These are phyloP conservation scores for Strigops habroptila DNA, from an alignment of 2,113 vertebrate genomes.

Conservation along the genomic window DNA sequence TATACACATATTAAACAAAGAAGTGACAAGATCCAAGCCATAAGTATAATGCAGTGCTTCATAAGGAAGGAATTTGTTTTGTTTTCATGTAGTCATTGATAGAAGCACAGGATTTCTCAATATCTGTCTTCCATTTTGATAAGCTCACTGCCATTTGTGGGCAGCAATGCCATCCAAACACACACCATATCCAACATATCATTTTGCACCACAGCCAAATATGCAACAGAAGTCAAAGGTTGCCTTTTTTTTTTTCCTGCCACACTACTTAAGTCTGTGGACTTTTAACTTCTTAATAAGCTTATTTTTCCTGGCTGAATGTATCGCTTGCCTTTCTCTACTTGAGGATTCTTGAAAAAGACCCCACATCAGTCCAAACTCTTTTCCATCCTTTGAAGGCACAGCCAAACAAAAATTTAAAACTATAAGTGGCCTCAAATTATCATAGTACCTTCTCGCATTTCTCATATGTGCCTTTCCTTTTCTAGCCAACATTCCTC, in stretches of 20 bases:
- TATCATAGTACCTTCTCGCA: neutral
- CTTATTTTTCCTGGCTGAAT: neutral
- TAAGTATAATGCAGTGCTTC: constrained; percentile 11
- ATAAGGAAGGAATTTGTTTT: neutral
- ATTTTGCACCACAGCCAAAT: neutral
- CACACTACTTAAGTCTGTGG: neutral
- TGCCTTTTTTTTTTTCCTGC: neutral
- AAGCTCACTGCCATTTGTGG: constrained; percentile 2
- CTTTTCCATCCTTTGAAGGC: neutral
- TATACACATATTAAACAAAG: constrained; percentile 27
- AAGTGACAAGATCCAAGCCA: neutral
- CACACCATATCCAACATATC: neutral
- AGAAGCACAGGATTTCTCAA: constrained; percentile 27
- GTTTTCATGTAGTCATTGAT: constrained; percentile 39
- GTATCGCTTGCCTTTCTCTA: neutral
- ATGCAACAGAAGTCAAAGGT: neutral
- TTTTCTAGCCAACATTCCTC: neutral
- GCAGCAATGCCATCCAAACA: neutral
- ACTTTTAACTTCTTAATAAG: neutral
- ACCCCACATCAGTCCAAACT: neutral
- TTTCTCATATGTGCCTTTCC: neutral
- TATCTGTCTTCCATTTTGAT: constrained; percentile 34
- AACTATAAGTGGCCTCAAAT: rapidly evolving
- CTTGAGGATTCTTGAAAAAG: neutral
- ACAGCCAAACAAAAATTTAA: neutral